phyloP scores from a whole-genome alignment of 2,113 vertebrate genomes.

The Ophiodon elongatus region DNA sequence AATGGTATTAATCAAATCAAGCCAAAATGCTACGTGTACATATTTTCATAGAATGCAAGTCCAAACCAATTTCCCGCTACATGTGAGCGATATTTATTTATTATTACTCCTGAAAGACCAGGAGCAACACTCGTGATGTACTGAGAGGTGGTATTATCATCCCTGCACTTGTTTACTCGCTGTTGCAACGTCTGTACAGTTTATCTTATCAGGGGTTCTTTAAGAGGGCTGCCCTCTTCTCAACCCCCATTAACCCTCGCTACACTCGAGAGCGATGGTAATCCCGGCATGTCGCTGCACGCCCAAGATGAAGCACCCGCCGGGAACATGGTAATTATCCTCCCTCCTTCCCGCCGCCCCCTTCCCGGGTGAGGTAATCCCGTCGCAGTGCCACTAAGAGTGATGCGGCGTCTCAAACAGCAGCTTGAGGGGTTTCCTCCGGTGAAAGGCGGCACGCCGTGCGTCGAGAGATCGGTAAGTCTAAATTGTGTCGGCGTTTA shows the following conservation, averaged over 20 bases:
- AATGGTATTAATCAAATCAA: too few species aligned
- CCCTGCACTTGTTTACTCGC: too few species aligned
- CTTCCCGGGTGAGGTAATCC: conserved; percentile 46
- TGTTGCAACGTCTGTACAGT: background rate
- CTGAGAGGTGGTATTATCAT: too few species aligned
- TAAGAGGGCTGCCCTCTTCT: conserved; percentile 11
- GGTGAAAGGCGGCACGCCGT: conserved; percentile 6
- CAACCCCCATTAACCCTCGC: conserved; percentile 38
- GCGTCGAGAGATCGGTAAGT: background rate
- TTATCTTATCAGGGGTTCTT: background rate
- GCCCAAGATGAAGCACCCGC: conserved; percentile 7
- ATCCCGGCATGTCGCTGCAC: conserved; percentile 27
- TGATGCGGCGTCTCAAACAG: conserved; percentile 50
- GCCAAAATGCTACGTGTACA: too few species aligned
- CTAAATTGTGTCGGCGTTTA: background rate
- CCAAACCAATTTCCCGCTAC: background rate
- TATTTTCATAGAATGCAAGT: too few species aligned
- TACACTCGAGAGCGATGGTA: conserved; percentile 26
- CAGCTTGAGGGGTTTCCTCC: conserved; percentile 26
- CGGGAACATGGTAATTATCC: conserved; percentile 47
- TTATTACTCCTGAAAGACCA: background rate
- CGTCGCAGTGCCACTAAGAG: conserved; percentile 17
- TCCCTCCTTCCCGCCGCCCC: conserved; percentile 19
- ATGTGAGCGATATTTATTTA: background rate
- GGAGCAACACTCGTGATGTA: background rate